These are phyloP conservation scores for Drosophila multiciliata DNA, from an alignment of 2,888 invertebrate species.

Conservation along the genomic window DNA sequence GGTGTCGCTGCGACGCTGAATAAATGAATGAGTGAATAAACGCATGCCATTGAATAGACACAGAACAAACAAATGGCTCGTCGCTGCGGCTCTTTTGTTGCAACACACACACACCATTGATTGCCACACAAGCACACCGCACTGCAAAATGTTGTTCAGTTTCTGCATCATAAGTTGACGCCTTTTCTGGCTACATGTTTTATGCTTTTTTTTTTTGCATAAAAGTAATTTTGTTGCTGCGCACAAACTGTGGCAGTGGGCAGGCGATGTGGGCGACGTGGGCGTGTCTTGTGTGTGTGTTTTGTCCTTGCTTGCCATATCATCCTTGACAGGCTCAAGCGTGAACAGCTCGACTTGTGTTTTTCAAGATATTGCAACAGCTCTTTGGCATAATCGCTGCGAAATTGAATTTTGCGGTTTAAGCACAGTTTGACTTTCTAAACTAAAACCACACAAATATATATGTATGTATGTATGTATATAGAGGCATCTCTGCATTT, in stretches of 20 bases:
- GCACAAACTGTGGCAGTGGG: constrained; percentile 27
- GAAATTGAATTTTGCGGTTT: constrained; percentile 69
- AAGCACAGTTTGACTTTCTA: constrained; percentile 34
- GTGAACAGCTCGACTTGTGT: constrained; percentile 46
- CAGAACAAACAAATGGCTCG: constrained; percentile 6
- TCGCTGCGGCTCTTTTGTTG: constrained; percentile 12
- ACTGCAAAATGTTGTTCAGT: constrained; percentile 19
- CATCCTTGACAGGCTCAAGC: constrained; percentile 66
- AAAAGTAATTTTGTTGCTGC: constrained; percentile 47
- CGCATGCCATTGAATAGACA: constrained; percentile 26
- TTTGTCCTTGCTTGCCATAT: constrained; percentile 38
- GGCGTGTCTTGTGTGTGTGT: constrained; percentile 13
- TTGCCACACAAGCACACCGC: constrained; percentile 12
- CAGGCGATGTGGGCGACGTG: constrained; percentile 6
- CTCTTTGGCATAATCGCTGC: constrained; percentile 40
- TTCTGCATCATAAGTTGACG: constrained; percentile 20
- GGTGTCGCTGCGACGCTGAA: constrained; percentile 13
- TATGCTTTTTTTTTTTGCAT: constrained; percentile 28
- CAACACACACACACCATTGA: constrained; percentile 27
- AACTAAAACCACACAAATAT: constrained; percentile 11
- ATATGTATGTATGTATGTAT: background rate
- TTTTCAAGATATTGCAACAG: constrained; percentile 48
- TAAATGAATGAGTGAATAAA: constrained; percentile 36
- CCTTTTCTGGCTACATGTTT: constrained; percentile 8
- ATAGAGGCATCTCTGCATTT: background rate